These are phyloP conservation scores for Embiotoca jacksoni DNA, from an alignment of 2,113 vertebrate species.

Conservation along the genomic window DNA sequence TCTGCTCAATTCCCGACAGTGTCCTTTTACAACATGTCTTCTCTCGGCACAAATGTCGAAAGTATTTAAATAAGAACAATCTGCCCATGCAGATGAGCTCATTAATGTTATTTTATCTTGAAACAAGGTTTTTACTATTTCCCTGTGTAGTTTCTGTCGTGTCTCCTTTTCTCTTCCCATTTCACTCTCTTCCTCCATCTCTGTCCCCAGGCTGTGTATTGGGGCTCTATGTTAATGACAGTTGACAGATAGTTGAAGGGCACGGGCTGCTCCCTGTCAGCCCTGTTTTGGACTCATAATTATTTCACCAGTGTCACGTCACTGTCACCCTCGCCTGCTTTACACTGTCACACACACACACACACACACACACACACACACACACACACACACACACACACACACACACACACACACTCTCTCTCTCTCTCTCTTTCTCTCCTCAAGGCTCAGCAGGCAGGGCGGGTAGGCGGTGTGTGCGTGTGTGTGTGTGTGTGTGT, in stretches of 20 bases:
- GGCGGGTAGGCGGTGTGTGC: constrained; percentile 14
- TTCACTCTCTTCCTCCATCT: constrained; percentile 23
- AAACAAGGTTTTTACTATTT: constrained; percentile 5
- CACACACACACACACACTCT: background rate
- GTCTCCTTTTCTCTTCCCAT: constrained; percentile 45
- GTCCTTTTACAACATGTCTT: background rate
- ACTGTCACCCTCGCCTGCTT: constrained; percentile 96
- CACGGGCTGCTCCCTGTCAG: constrained; percentile 99
- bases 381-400: constrained; percentile 12
- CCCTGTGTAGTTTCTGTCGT: constrained; percentile 43
- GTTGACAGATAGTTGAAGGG: constrained; percentile 98
- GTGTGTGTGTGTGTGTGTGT: background rate
- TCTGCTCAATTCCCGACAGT: constrained; percentile 8
- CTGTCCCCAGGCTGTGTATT: constrained; percentile 79
- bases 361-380: constrained; percentile 15
- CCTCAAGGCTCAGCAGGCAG: constrained; percentile 68
- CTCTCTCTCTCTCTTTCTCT: constrained; percentile 27
- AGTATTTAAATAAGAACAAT: background rate
- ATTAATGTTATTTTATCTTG: constrained; percentile 5
- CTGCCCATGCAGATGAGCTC: constrained; percentile 6
- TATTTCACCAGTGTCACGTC: constrained; percentile 99
- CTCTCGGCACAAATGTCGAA: background rate
- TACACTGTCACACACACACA: constrained; percentile 89
- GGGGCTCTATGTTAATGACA: constrained; percentile 94
- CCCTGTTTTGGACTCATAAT: constrained; percentile 99